Evolutionary conservation across 2,888 invertebrate species (phyloP), one percentile per base, ranked within the genome.

Genomic region (Tromatobia lineatoria): DNA sequence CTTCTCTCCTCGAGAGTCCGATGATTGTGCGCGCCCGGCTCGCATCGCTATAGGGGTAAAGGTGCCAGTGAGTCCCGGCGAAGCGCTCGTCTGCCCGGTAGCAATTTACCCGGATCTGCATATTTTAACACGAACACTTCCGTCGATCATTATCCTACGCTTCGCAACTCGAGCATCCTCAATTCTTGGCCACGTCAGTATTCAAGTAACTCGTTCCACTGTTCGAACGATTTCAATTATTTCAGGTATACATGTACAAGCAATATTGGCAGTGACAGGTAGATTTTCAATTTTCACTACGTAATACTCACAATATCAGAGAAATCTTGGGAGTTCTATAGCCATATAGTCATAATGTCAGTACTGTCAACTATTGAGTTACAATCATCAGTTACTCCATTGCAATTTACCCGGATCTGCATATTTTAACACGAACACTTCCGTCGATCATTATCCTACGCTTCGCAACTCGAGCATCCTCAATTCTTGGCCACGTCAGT

Each of bases 401-500:
- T 29, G 92, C 93, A 75, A 82, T 92, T 93, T 90, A 91, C 87
- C 90, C 83, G 91, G 91, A 92, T 93, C 93, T 93, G 93, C 93
- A 93, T 93, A 93, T 93, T 93, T 93, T 93, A 93, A 90, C 93
- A 92, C 93, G 93, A 92, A 91, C 92, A 91, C 93, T 93, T 93
- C 92, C 93, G 92, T 88, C 92, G 93, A 93, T 93, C 91, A 92
- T 93, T 93, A 93, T 93, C 93, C 91, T 88, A 73, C 71, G 74
- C 67, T 80, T 59, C 57, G 38, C 64, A 73, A 69, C 80, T 80
- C 80, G 83, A 84, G 83, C 81, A 81, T 81, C 81, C 84, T 70
- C 64, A 75, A 81, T 84, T 78, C 78, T 66, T 66, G 54, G 66
- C 42, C 69, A 20, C 34, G 20, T 50, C 75, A 64, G 75, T 20